phyloP scores from a whole-genome alignment of 2,888 invertebrate genomes.

The Quadriops clusia region DNA sequence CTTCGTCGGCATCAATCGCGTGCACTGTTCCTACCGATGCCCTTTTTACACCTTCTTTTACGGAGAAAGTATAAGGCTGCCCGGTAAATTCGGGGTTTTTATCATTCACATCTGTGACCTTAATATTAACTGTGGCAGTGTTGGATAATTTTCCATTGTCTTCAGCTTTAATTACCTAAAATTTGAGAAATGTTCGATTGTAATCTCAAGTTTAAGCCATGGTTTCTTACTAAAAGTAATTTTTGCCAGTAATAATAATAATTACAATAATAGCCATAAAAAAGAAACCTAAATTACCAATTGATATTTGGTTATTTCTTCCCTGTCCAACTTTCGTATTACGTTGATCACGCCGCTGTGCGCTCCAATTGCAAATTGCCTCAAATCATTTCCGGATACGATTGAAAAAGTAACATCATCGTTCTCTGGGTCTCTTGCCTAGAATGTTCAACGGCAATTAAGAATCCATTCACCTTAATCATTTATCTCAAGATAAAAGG shows the following conservation, averaged over 20 bases:
- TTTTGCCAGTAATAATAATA: no score
- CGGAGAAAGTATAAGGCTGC: constrained; percentile 68
- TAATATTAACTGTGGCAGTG: constrained; percentile 76
- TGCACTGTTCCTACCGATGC: constrained; percentile 66
- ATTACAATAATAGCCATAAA: no score
- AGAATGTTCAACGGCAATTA: constrained; percentile 20
- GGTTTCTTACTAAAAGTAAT: no score
- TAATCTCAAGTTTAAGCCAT: background rate
- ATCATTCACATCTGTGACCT: constrained; percentile 84
- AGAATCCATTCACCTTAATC: constrained; percentile 1
- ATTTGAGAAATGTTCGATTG: background rate
- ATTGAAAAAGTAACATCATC: constrained; percentile 78
- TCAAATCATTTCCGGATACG: constrained; percentile 77
- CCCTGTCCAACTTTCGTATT: constrained; percentile 72
- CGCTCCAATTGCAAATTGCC: constrained; percentile 76
- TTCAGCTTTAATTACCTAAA: constrained; percentile 69
- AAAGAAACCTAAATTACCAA: constrained; percentile 57
- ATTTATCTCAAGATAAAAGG: constrained; percentile 2
- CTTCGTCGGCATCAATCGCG: constrained; percentile 78
- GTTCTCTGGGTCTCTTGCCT: constrained; percentile 83
- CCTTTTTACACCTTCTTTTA: constrained; percentile 57
- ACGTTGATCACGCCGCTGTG: constrained; percentile 83
- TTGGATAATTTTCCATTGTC: constrained; percentile 73
- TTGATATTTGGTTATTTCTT: constrained; percentile 80
- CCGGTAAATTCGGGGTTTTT: constrained; percentile 82